phyloP scores from a whole-genome alignment of 2,888 invertebrate species.

The Apotomis capreana region DNA sequence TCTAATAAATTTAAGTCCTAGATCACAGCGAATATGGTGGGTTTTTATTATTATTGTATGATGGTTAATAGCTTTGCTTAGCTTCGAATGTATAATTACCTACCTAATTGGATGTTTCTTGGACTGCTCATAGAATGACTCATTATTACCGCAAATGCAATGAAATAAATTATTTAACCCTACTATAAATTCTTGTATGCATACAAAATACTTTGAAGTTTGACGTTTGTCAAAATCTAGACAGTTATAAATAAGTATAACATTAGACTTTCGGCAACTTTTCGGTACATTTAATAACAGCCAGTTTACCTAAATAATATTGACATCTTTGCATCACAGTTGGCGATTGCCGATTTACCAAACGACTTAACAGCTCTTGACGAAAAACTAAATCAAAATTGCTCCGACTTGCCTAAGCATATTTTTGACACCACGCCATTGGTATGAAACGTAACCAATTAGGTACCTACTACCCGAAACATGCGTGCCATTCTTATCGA shows the following conservation, averaged over 20 bases:
- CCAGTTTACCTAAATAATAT: constrained; percentile 1
- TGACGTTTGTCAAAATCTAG: constrained; percentile 23
- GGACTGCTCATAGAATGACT: constrained; percentile 79
- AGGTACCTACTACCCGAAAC: background rate
- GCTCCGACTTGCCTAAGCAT: no score
- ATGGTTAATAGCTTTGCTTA: background rate
- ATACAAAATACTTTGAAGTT: constrained; percentile 39
- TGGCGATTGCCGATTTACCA: no score
- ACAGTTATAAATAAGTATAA: background rate
- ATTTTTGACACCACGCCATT: no score
- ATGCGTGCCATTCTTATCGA: background rate
- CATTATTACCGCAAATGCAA: constrained; percentile 54
- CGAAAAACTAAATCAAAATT: no score
- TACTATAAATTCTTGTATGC: constrained; percentile 37
- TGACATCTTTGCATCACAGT: no score
- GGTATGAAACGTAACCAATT: no score
- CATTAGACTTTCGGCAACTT: no score
- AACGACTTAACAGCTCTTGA: no score
- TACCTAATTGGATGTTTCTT: constrained; percentile 77
- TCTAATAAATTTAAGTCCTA: no score
- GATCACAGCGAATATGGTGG: no score
- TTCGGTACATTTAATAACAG: background rate
- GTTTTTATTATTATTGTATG: background rate
- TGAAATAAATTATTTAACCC: constrained; percentile 15
- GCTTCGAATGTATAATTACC: constrained; percentile 1